Evolutionary conservation across 2,888 invertebrate species (phyloP), one percentile per base, ranked within the genome.

Genomic region (Hypercompe scribonia): DNA sequence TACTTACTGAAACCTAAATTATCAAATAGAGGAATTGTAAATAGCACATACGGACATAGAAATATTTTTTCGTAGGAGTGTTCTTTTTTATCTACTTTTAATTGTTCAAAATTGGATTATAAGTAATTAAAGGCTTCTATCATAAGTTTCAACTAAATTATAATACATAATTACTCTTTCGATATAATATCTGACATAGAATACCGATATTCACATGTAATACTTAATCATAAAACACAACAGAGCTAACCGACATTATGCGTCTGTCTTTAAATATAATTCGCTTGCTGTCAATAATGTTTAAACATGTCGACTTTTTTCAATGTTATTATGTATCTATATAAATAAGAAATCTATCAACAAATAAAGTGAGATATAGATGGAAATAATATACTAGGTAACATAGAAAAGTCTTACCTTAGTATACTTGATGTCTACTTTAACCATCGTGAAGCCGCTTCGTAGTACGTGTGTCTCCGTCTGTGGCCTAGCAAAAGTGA

Each of bases 401-500:
- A n/a, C 31, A 24, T 50, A 74, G 31, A 39, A 18, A 42, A 61
- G 5, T 75, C 88, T 78, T 87, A 96, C 96, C 93, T 96, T 94
- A 0, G 94, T 96, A 83, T 96, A 96, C 87, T 95, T 94, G 86
- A 96, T 92, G 80, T 94, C 90, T 77, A 96, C 95, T 87, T 94
- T 94, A 74, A 90, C 93, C 96, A 96, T 96, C 76, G 87, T 93
- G 79, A 71, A 70, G 78, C 78, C 73, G 70, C 74, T 42, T 76
- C 64, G 50, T 76, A 33, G 58, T 78, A 78, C 90, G 91, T 89
- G 87, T 82, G 81, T 65, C 79, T 46, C 78, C 78, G 73, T 58
- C 79, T 65, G 76, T 79, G 76, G 80, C 80, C 82, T 75, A 74
- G 78, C 85, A 78, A 82, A 71, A 82, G 81, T 82, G 75, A 72